Conservation (phyloP, 1,140 invertebrate genomes). For the Papilio helenus region DNA sequence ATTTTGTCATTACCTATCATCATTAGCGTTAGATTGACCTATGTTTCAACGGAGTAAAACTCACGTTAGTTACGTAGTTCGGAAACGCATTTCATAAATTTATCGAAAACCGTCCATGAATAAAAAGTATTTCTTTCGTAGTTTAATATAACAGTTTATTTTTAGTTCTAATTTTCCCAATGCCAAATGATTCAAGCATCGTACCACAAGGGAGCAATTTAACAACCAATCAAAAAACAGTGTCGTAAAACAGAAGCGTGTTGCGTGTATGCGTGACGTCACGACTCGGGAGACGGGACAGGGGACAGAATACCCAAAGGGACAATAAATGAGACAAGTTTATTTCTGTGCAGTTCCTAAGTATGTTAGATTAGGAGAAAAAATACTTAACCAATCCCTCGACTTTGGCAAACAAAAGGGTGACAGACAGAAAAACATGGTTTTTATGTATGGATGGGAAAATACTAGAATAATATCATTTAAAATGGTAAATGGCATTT, state of each 20-base stretch:
- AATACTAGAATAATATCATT: not conserved
- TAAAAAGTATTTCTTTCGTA: not conserved
- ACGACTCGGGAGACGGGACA: constrained; percentile 28
- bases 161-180: constrained; percentile 44
- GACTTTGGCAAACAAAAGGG: not conserved
- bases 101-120: not conserved
- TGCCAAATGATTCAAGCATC: constrained; percentile 53
- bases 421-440: not conserved
- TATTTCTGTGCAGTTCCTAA: constrained; percentile 38
- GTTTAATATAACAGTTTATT: constrained; percentile 28
- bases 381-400: not conserved
- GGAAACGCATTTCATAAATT: too few species aligned
- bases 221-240: constrained; percentile 51
- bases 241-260: constrained; percentile 44
- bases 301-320: constrained; percentile 46
- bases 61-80: too few species aligned
- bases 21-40: too few species aligned
- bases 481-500: too few species aligned
- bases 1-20: too few species aligned
- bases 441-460: not conserved
- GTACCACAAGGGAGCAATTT: constrained; percentile 43
- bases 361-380: constrained; percentile 42
- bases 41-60: too few species aligned
- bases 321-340: constrained; percentile 48
- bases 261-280: constrained; percentile 48